Base-by-base conservation (phyloP, 2,888 invertebrate genomes). In the Heliconius sara region DNA sequence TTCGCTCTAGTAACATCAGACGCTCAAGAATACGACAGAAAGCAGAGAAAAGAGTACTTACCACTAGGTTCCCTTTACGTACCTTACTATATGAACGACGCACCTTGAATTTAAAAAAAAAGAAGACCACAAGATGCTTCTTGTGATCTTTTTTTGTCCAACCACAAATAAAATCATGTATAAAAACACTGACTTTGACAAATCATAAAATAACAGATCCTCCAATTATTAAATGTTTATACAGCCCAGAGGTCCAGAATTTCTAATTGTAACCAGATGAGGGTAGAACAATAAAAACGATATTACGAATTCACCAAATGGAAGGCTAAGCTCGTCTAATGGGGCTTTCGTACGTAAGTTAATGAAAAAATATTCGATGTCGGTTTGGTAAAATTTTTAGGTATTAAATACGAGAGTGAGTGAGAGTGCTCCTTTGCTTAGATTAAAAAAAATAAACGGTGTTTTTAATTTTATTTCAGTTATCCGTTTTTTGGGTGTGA, bases 251-350 rank as follows among this genome's bases (percentile, higher is more conserved):
- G 68, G 79, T 63, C 66, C 60, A 78, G 66, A 65, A 63, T 75
- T 79, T 57, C 81, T 82, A 82, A 82, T 79, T 79, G 81, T 79
- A 78, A 81, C 66, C 74, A 81, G 72, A 82, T 82, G 82, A 79
- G 76, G 82, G 81, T 78, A 52, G 71, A 76, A 82, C 79, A 81
- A 82, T 81, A 79, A 82, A 81, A 81, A 76, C 76, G 65, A 67
- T 76, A 82, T 81, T 81, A 81, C 79, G 79, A 68, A 81, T 81
- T 81, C 79, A 77, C 77, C 72, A 79, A 82, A 81, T 81, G 78
- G 81, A 81, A 65, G 72, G 78, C 76, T 78, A 72, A 74, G 71
- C 78, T 77, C 67, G 75, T 68, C 77, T 80, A 81, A 82, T 81
- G 77, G 81, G 66, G 79, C 77, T 76, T 78, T 79, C 65, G 34